These are phyloP conservation scores for Spermophilus dauricus DNA, from an alignment of 2,113 vertebrate genomes.

Conservation along the genomic window DNA sequence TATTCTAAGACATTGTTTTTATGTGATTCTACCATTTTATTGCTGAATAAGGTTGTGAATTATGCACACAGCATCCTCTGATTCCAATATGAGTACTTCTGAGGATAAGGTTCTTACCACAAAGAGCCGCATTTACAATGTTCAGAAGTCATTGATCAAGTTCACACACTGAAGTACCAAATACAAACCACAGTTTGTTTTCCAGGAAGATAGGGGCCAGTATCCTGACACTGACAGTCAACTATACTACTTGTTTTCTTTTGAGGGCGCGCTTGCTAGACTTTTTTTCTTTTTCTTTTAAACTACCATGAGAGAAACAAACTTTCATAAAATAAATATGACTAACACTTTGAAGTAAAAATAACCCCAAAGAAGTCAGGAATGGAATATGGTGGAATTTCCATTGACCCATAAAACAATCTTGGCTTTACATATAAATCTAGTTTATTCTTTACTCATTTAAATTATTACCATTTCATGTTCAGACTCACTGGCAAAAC, in stretches of 20 bases:
- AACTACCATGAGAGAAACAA: conserved; percentile 62
- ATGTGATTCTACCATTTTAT: not conserved
- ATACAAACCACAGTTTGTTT: not conserved
- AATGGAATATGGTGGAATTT: conserved; percentile 61
- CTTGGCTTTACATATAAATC: conserved; percentile 56
- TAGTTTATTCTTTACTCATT: conserved; percentile 57
- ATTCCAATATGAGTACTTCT: not conserved
- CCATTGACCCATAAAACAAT: conserved; percentile 59
- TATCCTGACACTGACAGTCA: not conserved
- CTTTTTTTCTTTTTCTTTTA: not conserved
- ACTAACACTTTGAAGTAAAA: conserved; percentile 71
- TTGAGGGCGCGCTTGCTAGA: conserved; percentile 29
- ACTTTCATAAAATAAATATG: conserved; percentile 54
- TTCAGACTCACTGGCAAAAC: conserved; percentile 59
- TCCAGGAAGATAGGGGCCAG: not conserved
- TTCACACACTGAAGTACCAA: not conserved
- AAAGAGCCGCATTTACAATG: not conserved
- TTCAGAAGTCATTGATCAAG: not conserved
- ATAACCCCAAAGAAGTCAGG: conserved; percentile 55
- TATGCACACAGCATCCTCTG: not conserved
- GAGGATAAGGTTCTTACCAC: not conserved
- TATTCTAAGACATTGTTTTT: not conserved
- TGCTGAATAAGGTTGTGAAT: not conserved
- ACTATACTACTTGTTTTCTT: conserved; percentile 10
- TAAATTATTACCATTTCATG: conserved; percentile 61